phyloP scores from a whole-genome alignment of 2,797 vertebrate species.

The Gadopsis marmoratus region DNA sequence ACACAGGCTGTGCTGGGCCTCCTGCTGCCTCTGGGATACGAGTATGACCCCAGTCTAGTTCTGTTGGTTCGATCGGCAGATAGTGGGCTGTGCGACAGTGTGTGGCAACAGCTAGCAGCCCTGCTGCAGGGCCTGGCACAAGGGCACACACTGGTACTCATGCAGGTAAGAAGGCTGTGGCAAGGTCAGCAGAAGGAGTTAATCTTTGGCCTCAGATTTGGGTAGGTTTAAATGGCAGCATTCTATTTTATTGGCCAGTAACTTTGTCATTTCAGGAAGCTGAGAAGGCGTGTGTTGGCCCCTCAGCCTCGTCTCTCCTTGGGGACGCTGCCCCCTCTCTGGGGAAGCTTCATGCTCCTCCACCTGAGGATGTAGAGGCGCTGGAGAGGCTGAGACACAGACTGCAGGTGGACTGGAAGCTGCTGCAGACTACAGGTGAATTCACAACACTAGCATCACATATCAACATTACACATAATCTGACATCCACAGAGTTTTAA shows the following conservation, averaged over 20 bases:
- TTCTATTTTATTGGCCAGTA: background rate
- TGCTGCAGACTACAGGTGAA: conserved; percentile 78
- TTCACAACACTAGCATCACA: background rate
- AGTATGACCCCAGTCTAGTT: conserved; percentile 81
- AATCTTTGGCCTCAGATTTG: background rate
- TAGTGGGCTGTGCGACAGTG: conserved; percentile 37
- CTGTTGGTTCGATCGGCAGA: conserved; percentile 66
- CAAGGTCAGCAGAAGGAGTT: background rate
- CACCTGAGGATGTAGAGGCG: conserved; percentile 59
- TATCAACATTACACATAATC: background rate
- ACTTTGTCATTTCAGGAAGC: conserved; percentile 59
- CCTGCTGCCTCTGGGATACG: conserved; percentile 83
- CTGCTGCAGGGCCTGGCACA: conserved; percentile 83
- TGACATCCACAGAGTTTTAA: background rate
- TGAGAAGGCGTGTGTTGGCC: conserved; percentile 51
- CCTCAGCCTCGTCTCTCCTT: conserved; percentile 76
- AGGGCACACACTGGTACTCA: conserved; percentile 78
- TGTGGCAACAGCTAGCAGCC: conserved; percentile 81
- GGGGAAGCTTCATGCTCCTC: conserved; percentile 56
- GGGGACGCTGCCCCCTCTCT: conserved; percentile 75
- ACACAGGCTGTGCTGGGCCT: conserved; percentile 73
- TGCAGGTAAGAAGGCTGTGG: conserved; percentile 74
- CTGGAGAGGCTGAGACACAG: conserved; percentile 75
- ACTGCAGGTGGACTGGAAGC: conserved; percentile 79
- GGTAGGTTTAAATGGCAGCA: background rate